phyloP scores from a whole-genome alignment of 2,113 vertebrate genomes.

The Odobenus rosmarus region DNA sequence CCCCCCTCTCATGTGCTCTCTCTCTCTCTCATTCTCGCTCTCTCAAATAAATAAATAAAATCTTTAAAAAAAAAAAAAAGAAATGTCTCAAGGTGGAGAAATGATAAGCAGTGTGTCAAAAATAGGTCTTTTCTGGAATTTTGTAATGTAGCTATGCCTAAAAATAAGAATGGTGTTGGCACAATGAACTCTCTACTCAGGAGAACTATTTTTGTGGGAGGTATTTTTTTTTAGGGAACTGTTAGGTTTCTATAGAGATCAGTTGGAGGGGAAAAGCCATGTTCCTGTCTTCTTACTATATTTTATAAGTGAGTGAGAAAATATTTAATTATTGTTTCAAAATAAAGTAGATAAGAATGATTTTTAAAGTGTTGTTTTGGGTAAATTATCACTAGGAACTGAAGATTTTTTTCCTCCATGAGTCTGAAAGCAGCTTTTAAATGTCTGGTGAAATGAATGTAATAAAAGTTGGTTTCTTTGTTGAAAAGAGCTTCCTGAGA shows the following conservation, averaged over 20 bases:
- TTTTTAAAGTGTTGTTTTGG: constrained; percentile 15
- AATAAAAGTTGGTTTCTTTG: background rate
- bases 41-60: no score
- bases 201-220: background rate
- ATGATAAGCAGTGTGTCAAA: background rate
- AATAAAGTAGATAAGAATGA: background rate
- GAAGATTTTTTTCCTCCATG: background rate
- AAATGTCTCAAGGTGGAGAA: background rate
- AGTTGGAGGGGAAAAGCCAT: background rate
- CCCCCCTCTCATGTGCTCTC: no score
- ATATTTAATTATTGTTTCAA: background rate
- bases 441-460: background rate
- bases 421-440: constrained; percentile 24
- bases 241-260: background rate
- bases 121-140: background rate
- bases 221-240: background rate
- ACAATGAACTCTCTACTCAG: background rate
- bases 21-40: no score
- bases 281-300: background rate
- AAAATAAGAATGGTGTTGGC: background rate
- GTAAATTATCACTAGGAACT: background rate
- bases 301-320: constrained; percentile 5
- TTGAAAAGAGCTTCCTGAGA: background rate
- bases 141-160: background rate
- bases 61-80: no score